A percentile compares a stretch with the other conserved stretches of the same genome.
phyloP scores from a whole-genome alignment of 2,113 vertebrate genomes.

The Malaclemys terrapin region DNA sequence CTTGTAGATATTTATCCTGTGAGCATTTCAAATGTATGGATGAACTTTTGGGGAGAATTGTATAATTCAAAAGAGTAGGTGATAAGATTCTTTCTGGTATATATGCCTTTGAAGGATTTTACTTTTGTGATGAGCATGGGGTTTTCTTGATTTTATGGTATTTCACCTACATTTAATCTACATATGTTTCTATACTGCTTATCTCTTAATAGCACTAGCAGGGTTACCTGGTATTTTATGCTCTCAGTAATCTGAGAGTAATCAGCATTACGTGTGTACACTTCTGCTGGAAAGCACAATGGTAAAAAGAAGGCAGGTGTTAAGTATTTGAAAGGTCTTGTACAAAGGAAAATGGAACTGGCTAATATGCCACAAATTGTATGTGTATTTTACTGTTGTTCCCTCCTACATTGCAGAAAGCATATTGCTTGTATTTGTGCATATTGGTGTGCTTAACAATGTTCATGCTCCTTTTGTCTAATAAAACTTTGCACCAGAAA shows the following conservation, averaged over 20 bases:
- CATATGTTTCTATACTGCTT: not conserved
- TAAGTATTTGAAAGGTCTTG: not conserved
- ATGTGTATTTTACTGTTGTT: not conserved
- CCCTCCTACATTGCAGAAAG: conserved; percentile 58
- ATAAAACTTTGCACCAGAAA: not conserved
- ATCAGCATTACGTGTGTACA: not conserved
- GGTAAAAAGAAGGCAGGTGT: not conserved
- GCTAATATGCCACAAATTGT: rapidly evolving
- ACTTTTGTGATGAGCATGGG: not conserved
- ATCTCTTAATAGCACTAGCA: not conserved
- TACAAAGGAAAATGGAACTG: not conserved
- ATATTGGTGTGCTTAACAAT: not conserved
- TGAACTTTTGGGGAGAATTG: not conserved
- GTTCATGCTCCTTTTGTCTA: not conserved
- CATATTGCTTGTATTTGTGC: not conserved
- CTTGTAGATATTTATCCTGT: not conserved
- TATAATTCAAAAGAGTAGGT: not conserved
- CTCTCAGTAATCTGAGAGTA: not conserved
- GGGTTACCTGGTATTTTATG: conserved; percentile 10
- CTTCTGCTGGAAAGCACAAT: conserved; percentile 42
- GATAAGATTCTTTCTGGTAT: not conserved
- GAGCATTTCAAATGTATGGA: not conserved
- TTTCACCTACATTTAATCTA: not conserved
- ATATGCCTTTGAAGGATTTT: not conserved
- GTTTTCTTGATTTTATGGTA: not conserved